Conservation (phyloP, 2,797 vertebrate species). For the Masticophis lateralis region DNA sequence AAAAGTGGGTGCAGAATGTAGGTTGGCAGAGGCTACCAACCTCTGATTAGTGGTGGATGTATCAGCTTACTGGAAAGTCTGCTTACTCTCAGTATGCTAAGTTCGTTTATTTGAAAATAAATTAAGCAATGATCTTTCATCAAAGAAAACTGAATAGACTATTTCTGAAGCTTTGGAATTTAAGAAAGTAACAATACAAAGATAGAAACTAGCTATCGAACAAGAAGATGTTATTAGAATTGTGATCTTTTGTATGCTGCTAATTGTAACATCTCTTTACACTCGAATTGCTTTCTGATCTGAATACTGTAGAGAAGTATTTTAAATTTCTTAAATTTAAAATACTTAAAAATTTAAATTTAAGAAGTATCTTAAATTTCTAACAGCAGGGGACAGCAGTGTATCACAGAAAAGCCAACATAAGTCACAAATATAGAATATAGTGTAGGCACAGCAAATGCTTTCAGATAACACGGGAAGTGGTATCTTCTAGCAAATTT, state of each 20-base stretch:
- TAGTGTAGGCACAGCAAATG: not conserved
- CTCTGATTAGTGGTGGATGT: not conserved
- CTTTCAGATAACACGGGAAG: conserved; percentile 17
- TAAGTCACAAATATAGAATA: not conserved
- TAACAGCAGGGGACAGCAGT: conserved; percentile 57
- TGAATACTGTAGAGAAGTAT: not conserved
- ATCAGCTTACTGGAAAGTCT: not conserved
- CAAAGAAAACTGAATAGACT: not conserved
- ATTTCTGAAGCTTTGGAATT: not conserved
- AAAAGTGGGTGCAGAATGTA: not conserved
- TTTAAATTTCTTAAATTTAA: too few species aligned
- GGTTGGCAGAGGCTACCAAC: not conserved
- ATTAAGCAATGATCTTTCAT: not conserved
- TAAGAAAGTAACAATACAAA: not conserved
- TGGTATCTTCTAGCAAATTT: not conserved
- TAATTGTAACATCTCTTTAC: not conserved
- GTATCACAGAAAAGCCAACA: conserved; percentile 7
- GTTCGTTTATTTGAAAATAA: not conserved
- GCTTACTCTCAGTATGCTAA: not conserved
- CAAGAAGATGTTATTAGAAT: not conserved
- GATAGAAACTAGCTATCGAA: not conserved
- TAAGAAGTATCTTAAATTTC: not conserved
- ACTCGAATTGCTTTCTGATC: not conserved
- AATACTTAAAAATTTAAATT: too few species aligned
- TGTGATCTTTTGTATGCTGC: not conserved